A percentile compares a stretch with the other conserved stretches of the same genome.
phyloP scores from a whole-genome alignment of 2,888 invertebrate genomes.

The Cheilosia pagana region DNA sequence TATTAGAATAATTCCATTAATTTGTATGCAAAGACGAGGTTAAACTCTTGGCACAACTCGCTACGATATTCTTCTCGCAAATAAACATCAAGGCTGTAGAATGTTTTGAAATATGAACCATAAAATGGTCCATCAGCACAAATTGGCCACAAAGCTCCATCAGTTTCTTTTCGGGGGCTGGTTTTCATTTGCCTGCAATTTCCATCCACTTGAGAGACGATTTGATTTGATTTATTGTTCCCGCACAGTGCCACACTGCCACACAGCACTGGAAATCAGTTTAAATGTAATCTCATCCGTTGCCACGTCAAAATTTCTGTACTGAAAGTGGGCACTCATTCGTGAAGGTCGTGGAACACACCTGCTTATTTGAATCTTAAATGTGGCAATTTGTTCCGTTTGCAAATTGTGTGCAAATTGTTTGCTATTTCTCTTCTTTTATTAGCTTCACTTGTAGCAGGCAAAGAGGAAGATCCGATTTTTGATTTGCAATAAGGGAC shows the following conservation, averaged over 20 bases:
- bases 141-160: not conserved
- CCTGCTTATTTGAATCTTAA: not conserved
- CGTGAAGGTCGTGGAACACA: not conserved
- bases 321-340: not conserved
- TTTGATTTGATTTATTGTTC: conserved; percentile 3
- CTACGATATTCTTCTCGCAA: not conserved
- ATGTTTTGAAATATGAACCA: not conserved
- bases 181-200: not conserved
- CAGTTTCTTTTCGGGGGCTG: not conserved
- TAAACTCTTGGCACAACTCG: not conserved
- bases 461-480: not conserved
- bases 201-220: not conserved
- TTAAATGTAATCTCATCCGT: not conserved
- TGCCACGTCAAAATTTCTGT: not conserved
- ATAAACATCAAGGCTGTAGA: not conserved
- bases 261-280: not conserved
- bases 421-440: not conserved
- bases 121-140: conserved; percentile 1
- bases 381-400: not conserved
- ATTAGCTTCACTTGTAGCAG: not conserved
- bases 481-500: not conserved
- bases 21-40: not conserved
- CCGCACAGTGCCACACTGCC: not conserved
- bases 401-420: not conserved
- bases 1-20: not conserved